A percentile compares a stretch with the other conserved stretches of the same genome.
These are phyloP conservation scores for Simalia tracyae DNA, from an alignment of 2,797 vertebrate genomes.

Conservation along the genomic window DNA sequence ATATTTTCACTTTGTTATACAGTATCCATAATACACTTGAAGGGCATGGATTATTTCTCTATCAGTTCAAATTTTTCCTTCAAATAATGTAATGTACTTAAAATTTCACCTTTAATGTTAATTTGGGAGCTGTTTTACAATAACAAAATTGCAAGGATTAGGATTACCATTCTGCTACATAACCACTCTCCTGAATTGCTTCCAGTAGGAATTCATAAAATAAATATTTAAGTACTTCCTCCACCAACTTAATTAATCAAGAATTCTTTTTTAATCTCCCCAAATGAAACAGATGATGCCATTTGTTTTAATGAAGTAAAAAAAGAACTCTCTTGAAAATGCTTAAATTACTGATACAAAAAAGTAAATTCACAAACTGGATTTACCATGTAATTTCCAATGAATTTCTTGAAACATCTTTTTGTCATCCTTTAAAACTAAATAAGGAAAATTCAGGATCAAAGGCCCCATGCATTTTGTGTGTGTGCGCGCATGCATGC, in stretches of 20 bases:
- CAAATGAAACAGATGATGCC: background rate
- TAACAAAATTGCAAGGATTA: background rate
- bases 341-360: background rate
- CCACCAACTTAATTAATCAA: background rate
- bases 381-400: background rate
- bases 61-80: background rate
- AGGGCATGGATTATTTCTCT: background rate
- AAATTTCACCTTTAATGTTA: background rate
- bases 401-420: background rate
- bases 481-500: background rate
- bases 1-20: background rate
- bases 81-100: background rate
- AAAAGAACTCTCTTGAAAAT: background rate
- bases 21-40: background rate
- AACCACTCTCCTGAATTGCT: background rate
- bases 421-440: background rate
- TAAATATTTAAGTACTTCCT: background rate
- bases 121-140: background rate
- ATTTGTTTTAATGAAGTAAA: background rate
- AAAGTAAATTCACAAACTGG: background rate
- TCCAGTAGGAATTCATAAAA: background rate
- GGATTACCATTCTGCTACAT: background rate
- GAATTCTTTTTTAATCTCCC: background rate
- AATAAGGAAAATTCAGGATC: background rate
- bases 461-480: background rate